phyloP scores from a whole-genome alignment of 2,113 vertebrate genomes.

The Andinoacara biseriatus region DNA sequence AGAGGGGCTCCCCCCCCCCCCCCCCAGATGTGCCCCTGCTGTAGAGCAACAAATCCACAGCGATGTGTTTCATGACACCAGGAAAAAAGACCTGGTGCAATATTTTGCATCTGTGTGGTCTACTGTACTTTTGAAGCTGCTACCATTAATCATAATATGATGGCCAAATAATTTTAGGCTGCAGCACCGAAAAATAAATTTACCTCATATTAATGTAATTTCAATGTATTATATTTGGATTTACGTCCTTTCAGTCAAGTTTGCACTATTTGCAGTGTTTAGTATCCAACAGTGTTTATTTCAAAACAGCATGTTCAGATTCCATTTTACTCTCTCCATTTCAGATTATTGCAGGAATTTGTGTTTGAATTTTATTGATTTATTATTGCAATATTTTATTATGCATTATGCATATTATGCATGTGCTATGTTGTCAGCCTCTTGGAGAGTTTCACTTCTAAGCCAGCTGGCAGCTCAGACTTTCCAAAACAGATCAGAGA shows the following conservation, averaged over 20 bases:
- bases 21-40: too few species aligned
- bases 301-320: background rate
- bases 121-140: background rate
- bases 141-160: background rate
- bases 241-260: background rate
- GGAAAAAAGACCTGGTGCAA: too few species aligned
- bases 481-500: constrained; percentile 15
- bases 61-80: too few species aligned
- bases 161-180: background rate
- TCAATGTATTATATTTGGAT: background rate
- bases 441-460: background rate
- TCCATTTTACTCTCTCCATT: background rate
- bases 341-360: background rate
- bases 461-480: background rate
- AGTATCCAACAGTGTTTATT: too few species aligned
- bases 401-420: background rate
- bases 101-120: too few species aligned
- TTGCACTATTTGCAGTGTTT: background rate
- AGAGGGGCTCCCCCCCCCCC: too few species aligned
- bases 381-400: background rate
- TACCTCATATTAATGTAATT: background rate
- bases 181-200: background rate
- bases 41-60: too few species aligned
- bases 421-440: background rate
- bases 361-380: background rate